A percentile compares a stretch with the other conserved stretches of the same genome.
phyloP scores from a whole-genome alignment of 92 coral and sea anemone species.

The Diadumene lineata region DNA sequence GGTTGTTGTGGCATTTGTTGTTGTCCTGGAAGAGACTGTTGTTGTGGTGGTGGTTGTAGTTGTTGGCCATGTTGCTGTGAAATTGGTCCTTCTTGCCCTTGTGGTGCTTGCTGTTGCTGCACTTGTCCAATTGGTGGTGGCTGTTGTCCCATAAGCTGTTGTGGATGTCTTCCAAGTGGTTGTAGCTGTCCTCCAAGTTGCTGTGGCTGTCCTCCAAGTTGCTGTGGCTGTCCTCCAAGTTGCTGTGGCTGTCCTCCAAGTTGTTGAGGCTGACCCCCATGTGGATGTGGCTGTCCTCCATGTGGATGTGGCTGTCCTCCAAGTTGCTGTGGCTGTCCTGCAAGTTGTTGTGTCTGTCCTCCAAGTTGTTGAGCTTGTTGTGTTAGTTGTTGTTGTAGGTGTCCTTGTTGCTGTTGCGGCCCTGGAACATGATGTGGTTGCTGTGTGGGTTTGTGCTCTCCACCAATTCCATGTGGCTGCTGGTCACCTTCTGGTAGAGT shows the following conservation, averaged over 20 bases:
- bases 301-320: slow-evolving; percentile 20
- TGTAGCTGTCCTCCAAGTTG: too few relatives aligned
- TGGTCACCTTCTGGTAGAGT: slow-evolving; percentile 12
- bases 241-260: slow-evolving; percentile 28
- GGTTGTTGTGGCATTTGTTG: slow-evolving; percentile 6
- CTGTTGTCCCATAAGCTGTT: not conserved
- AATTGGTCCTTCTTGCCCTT: slow-evolving; percentile 16
- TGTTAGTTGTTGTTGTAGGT: slow-evolving; percentile 7
- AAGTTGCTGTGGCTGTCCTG: slow-evolving; percentile 23
- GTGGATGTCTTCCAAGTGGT: too few relatives aligned
- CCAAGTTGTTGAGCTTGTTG: slow-evolving; percentile 7
- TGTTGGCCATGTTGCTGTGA: slow-evolving; percentile 45
- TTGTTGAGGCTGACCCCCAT: slow-evolving; percentile 31
- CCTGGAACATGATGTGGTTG: slow-evolving; percentile 14
- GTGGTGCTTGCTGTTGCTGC: slow-evolving; percentile 31
- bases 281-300: slow-evolving; percentile 29
- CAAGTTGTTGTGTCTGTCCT: slow-evolving; percentile 11
- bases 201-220: too few relatives aligned
- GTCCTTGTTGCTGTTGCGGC: slow-evolving; percentile 14
- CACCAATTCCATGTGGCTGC: slow-evolving; percentile 1
- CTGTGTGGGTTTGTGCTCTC: slow-evolving; percentile 10
- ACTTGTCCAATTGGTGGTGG: slow-evolving; percentile 40
- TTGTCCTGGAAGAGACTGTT: slow-evolving; percentile 9
- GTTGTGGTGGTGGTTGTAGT: slow-evolving; percentile 30
- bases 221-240: slow-evolving; percentile 24